A percentile compares a stretch with the other conserved stretches of the same genome.
Conservation (phyloP, 2,888 invertebrate genomes). For the Linnaemya vulpina region DNA sequence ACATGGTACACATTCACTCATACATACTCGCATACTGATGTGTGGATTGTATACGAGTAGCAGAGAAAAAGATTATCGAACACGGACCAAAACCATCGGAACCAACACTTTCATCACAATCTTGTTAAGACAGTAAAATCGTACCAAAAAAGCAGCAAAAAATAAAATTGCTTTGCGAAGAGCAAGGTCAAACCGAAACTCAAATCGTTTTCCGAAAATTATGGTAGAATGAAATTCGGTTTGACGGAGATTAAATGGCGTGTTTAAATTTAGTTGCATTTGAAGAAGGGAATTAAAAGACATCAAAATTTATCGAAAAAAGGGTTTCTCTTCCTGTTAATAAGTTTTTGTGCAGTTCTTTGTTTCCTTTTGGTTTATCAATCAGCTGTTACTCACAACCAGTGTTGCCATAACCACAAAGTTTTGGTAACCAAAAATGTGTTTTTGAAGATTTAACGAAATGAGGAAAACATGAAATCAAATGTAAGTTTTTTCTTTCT, state of each 20-base stretch:
- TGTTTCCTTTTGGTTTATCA: too few relatives aligned
- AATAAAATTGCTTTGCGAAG: constrained; percentile 19
- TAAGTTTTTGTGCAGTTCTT: too few relatives aligned
- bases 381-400: too few relatives aligned
- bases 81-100: background rate
- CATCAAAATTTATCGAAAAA: too few relatives aligned
- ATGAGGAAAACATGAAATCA: too few relatives aligned
- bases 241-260: background rate
- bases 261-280: background rate
- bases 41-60: background rate
- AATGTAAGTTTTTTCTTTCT: too few relatives aligned
- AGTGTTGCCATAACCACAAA: too few relatives aligned
- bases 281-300: too few relatives aligned
- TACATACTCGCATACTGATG: background rate
- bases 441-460: too few relatives aligned
- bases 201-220: constrained; percentile 13
- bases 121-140: constrained; percentile 28
- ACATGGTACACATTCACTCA: background rate
- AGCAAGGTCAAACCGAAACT: constrained; percentile 3
- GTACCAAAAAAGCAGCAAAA: constrained; percentile 15
- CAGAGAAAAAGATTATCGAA: background rate
- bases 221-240: background rate
- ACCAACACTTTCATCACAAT: constrained; percentile 29
- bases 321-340: too few relatives aligned
- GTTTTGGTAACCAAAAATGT: too few relatives aligned